phyloP scores from a whole-genome alignment of 2,797 vertebrate genomes.

The Coregonus sp. region DNA sequence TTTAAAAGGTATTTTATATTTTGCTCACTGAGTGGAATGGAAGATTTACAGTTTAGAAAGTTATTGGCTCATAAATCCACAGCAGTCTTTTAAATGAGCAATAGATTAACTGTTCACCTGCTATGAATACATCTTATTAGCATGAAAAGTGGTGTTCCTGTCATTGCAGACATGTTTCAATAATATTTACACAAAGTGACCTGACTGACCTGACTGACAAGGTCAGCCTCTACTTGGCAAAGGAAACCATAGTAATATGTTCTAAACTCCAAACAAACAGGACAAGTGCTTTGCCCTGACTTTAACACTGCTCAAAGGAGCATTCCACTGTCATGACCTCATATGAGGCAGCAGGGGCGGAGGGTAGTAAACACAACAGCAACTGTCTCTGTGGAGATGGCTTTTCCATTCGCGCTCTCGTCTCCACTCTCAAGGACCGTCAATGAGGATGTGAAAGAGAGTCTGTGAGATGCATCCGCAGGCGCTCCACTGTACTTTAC shows the following conservation, averaged over 20 bases:
- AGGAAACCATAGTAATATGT: slow-evolving; percentile 59
- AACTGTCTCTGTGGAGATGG: slow-evolving; percentile 55
- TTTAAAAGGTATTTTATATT: too few species aligned
- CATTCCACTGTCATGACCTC: slow-evolving; percentile 72
- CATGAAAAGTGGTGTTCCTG: background rate
- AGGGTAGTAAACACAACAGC: slow-evolving; percentile 61
- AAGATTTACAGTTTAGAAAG: too few species aligned
- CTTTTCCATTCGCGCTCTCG: slow-evolving; percentile 67
- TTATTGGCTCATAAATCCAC: too few species aligned
- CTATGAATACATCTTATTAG: background rate
- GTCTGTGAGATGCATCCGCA: too few species aligned
- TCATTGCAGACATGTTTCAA: background rate
- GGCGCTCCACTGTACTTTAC: too few species aligned
- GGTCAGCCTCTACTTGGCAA: slow-evolving; percentile 46
- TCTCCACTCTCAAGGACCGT: slow-evolving; percentile 44
- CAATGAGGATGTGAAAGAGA: slow-evolving; percentile 17
- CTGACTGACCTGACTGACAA: background rate
- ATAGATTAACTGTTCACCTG: too few species aligned
- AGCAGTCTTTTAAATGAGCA: too few species aligned
- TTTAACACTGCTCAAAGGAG: slow-evolving; percentile 63
- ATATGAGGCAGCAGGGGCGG: slow-evolving; percentile 59
- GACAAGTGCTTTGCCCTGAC: slow-evolving; percentile 65
- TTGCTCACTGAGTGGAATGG: too few species aligned
- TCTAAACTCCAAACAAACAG: slow-evolving; percentile 62
- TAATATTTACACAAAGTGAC: background rate